These are phyloP conservation scores for Caenorhabditis sp. DNA, from an alignment of 2,888 invertebrate genomes.

Conservation along the genomic window DNA sequence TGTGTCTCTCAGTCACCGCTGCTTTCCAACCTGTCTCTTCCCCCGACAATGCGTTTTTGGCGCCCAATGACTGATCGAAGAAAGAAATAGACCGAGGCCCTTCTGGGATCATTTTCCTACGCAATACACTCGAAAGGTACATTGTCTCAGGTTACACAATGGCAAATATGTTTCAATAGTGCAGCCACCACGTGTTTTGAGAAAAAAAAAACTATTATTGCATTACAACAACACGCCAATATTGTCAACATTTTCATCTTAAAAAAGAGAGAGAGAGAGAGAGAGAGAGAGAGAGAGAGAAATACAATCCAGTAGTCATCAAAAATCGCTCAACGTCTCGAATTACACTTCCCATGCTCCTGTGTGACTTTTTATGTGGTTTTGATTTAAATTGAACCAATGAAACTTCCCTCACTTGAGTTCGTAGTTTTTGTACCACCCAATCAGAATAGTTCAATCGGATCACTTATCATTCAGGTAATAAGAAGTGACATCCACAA, in stretches of 20 bases:
- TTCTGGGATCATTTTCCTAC: background rate
- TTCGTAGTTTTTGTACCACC: no score
- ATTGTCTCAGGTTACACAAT: constrained; percentile 21
- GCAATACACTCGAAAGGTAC: background rate
- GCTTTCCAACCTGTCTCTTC: constrained; percentile 1
- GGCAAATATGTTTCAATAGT: constrained; percentile 16
- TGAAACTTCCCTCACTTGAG: no score
- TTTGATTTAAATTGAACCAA: no score
- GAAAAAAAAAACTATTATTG: constrained; percentile 1
- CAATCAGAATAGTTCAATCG: no score
- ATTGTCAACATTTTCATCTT: background rate
- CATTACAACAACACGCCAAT: background rate
- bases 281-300: no score
- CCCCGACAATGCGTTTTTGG: no score
- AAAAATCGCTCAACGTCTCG: constrained; percentile 14
- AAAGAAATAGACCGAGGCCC: background rate
- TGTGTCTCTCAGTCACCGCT: background rate
- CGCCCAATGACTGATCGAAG: no score
- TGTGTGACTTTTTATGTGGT: background rate
- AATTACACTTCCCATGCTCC: background rate
- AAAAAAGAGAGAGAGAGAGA: background rate
- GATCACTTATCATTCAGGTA: background rate
- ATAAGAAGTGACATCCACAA: background rate
- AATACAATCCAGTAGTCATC: constrained; percentile 7
- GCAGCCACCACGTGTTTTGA: background rate